These are phyloP conservation scores for Seriola rivoliana DNA, from an alignment of 2,113 vertebrate species.

Conservation along the genomic window DNA sequence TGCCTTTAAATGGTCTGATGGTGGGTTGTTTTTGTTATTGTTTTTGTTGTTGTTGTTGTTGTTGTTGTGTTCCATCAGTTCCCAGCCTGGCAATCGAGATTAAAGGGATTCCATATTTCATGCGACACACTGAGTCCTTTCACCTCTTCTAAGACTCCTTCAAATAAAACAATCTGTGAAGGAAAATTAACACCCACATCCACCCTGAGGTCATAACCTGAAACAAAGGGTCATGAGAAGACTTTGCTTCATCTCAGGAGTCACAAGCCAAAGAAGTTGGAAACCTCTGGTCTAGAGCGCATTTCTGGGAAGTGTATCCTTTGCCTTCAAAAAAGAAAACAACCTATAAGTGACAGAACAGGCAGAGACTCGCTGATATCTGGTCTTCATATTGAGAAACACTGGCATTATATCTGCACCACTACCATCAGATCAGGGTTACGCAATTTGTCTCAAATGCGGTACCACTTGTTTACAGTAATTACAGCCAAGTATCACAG, in stretches of 20 bases:
- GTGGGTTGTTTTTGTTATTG: too few species aligned
- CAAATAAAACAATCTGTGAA: neutral
- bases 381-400: constrained; percentile 37
- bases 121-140: neutral
- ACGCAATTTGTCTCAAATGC: neutral
- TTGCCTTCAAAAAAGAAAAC: neutral
- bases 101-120: neutral
- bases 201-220: neutral
- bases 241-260: neutral
- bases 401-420: neutral
- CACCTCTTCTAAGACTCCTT: neutral
- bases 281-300: neutral
- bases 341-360: neutral
- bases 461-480: constrained; percentile 54
- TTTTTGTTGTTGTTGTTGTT: too few species aligned
- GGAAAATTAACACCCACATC: neutral
- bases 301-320: neutral
- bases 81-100: neutral
- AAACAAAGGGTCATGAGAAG: neutral
- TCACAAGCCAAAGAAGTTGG: neutral
- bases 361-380: neutral
- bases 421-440: constrained; percentile 3
- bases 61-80: neutral
- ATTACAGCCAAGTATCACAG: constrained; percentile 42
- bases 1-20: neutral